These are phyloP conservation scores for Ganaspis brasiliensis DNA, from an alignment of 2,888 invertebrate genomes.

Conservation along the genomic window DNA sequence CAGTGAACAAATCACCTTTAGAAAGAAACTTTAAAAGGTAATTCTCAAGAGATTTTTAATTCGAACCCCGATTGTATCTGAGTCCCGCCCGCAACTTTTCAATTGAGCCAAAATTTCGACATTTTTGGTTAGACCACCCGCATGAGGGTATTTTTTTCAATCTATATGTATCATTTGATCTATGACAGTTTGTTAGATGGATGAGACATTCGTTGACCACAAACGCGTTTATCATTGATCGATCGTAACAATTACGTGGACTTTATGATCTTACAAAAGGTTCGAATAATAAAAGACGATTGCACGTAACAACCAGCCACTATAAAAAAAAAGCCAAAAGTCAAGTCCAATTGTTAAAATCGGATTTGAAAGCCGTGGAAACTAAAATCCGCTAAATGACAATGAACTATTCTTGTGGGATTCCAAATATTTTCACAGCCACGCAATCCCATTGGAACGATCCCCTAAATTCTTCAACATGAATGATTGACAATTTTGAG, in stretches of 20 bases:
- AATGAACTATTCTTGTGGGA: conserved; percentile 58
- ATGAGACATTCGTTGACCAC: conserved; percentile 40
- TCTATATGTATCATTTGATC: background rate
- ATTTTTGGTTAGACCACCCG: conserved; percentile 12
- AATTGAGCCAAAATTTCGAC: background rate
- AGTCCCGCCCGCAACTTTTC: conserved; percentile 29
- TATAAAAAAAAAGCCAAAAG: conserved; percentile 16
- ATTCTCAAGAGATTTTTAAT: background rate
- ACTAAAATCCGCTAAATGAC: conserved; percentile 54
- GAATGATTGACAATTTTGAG: conserved; percentile 58
- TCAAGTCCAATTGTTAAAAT: conserved; percentile 26
- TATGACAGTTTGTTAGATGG: conserved; percentile 15
- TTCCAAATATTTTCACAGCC: conserved; percentile 77
- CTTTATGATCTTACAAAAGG: conserved; percentile 14
- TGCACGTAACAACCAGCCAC: conserved; percentile 29
- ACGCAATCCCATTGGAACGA: conserved; percentile 65
- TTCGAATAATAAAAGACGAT: conserved; percentile 43
- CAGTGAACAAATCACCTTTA: conserved; percentile 48
- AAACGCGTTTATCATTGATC: conserved; percentile 34
- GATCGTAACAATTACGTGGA: conserved; percentile 1
- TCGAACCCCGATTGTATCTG: background rate
- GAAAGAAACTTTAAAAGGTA: background rate
- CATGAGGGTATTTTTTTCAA: conserved; percentile 33
- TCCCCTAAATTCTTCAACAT: conserved; percentile 48
- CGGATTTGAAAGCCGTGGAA: conserved; percentile 50